Conservation (phyloP, 2,113 vertebrate genomes). For the Hippolais icterina region DNA sequence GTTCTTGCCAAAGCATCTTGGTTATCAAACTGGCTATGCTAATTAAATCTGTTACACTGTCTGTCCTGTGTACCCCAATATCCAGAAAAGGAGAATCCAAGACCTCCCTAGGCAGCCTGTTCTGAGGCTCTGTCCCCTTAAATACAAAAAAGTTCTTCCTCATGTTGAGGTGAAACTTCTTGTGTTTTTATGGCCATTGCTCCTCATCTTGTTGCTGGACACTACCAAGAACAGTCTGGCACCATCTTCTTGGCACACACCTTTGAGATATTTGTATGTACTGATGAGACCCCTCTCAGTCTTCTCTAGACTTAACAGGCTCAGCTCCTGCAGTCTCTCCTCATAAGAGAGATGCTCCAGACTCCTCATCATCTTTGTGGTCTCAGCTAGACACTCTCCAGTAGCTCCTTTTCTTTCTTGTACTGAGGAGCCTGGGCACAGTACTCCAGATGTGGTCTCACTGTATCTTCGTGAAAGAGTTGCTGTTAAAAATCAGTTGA, state of each 20-base stretch:
- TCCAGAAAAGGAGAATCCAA: not conserved
- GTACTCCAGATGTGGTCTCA: not conserved
- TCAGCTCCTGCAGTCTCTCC: not conserved
- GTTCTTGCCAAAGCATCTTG: too few relatives aligned
- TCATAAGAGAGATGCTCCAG: not conserved
- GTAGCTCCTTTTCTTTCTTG: not conserved
- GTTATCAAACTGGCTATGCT: too few relatives aligned
- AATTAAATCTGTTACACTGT: too few relatives aligned
- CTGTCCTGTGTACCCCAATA: too few relatives aligned
- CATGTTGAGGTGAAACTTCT: not conserved
- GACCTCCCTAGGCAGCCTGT: not conserved
- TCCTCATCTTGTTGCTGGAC: not conserved
- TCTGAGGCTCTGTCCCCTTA: not conserved
- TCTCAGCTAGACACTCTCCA: not conserved
- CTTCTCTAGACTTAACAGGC: not conserved
- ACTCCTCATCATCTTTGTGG: not conserved
- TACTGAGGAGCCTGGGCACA: not conserved
- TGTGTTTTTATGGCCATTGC: not conserved
- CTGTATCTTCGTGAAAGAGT: not conserved
- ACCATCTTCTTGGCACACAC: not conserved
- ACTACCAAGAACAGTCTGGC: not conserved
- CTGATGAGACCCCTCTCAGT: not conserved
- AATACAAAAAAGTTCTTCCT: not conserved
- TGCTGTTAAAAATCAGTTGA: not conserved
- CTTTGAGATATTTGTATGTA: not conserved